Percentiles rank a stretch among this genome's conserved stretches.
Conservation (phyloP, 2,888 invertebrate species). For the Perdita meconis region DNA sequence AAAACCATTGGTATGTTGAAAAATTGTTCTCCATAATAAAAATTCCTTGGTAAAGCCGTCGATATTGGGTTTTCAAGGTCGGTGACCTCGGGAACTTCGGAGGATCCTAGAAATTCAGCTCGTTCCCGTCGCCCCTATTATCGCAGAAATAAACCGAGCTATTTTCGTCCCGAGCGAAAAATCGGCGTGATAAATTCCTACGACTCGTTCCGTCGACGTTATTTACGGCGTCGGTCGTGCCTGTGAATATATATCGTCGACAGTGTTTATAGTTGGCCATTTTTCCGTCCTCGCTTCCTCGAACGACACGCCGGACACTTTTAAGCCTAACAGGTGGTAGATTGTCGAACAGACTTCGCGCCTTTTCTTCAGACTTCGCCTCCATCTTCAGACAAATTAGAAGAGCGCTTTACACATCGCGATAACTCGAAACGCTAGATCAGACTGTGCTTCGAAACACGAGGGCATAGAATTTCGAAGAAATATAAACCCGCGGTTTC, state of each 20-base stretch:
- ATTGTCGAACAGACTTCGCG: slow-evolving; percentile 47
- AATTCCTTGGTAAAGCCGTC: too few species aligned
- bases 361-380: too few species aligned
- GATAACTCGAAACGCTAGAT: too few species aligned
- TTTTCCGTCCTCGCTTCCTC: slow-evolving; percentile 38
- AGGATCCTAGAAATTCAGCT: slow-evolving; percentile 4
- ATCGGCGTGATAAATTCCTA: slow-evolving; percentile 63
- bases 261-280: slow-evolving; percentile 57
- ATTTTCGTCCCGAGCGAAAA: slow-evolving; percentile 56
- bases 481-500: too few species aligned
- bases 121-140: slow-evolving; percentile 37
- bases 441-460: too few species aligned
- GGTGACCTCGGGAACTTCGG: slow-evolving; percentile 15
- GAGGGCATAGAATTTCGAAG: too few species aligned
- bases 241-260: slow-evolving; percentile 52
- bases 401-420: too few species aligned
- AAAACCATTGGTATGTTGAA: too few species aligned
- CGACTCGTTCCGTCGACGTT: slow-evolving; percentile 60
- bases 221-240: slow-evolving; percentile 55
- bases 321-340: slow-evolving; percentile 69
- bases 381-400: too few species aligned
- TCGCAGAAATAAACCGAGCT: slow-evolving; percentile 46
- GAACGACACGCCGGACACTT: slow-evolving; percentile 57
- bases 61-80: neutral
- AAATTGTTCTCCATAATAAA: too few species aligned